Conservation (phyloP, 2,113 vertebrate genomes). For the Hiodon alosoides region DNA sequence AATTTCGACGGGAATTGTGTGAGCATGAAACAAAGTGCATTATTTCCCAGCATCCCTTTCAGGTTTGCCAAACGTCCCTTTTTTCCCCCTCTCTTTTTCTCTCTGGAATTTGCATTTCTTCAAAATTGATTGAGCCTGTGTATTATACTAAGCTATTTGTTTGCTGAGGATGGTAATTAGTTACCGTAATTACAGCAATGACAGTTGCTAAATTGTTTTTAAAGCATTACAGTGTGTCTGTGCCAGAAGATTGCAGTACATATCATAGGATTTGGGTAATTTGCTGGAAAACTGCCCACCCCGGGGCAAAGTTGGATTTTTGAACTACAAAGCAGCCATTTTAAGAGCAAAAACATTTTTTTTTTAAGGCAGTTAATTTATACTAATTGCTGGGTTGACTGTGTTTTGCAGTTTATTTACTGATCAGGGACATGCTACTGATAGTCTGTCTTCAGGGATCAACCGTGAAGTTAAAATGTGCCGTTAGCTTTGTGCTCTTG, state of each 20-base stretch:
- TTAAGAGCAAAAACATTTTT: slow-evolving; percentile 68
- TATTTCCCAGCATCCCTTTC: slow-evolving; percentile 79
- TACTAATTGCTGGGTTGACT: slow-evolving; percentile 71
- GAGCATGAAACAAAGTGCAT: slow-evolving; percentile 85
- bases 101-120: slow-evolving; percentile 77
- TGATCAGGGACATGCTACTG: slow-evolving; percentile 76
- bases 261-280: slow-evolving; percentile 80
- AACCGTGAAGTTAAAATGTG: background rate
- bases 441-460: slow-evolving; percentile 53
- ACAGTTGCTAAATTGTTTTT: slow-evolving; percentile 92
- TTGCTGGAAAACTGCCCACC: slow-evolving; percentile 77
- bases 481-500: background rate
- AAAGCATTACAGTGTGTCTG: slow-evolving; percentile 84
- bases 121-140: slow-evolving; percentile 84
- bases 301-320: slow-evolving; percentile 74
- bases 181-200: slow-evolving; percentile 91
- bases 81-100: slow-evolving; percentile 62
- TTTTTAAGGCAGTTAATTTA: slow-evolving; percentile 69
- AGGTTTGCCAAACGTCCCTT: slow-evolving; percentile 79
- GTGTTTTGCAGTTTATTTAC: slow-evolving; percentile 66
- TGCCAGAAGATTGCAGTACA: slow-evolving; percentile 86
- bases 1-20: slow-evolving; percentile 82
- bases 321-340: slow-evolving; percentile 79
- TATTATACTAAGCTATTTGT: slow-evolving; percentile 89
- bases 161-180: slow-evolving; percentile 89